phyloP scores from a whole-genome alignment of 2,888 invertebrate species.

The Dorcus parallelipipedus region DNA sequence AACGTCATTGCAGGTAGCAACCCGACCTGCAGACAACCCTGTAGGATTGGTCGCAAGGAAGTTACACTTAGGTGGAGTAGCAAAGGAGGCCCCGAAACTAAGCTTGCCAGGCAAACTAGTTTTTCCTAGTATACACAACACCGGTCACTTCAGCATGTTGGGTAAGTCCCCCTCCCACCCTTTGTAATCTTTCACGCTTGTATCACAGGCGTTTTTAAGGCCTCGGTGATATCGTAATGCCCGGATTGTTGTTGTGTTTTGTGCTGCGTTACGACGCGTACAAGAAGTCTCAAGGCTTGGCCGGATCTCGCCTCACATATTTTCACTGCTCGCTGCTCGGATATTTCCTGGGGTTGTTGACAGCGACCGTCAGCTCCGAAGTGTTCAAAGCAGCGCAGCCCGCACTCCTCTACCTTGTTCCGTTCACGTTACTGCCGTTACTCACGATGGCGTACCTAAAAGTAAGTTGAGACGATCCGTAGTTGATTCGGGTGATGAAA shows the following conservation, averaged over 20 bases:
- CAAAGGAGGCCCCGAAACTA: conserved; percentile 90
- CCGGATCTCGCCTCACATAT: conserved; percentile 70
- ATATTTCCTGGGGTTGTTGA: conserved; percentile 91
- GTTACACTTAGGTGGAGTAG: conserved; percentile 85
- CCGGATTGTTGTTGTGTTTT: conserved; percentile 91
- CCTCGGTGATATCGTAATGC: conserved; percentile 89
- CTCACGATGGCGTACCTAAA: conserved; percentile 97
- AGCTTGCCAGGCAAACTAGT: conserved; percentile 95
- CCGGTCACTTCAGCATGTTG: conserved; percentile 96
- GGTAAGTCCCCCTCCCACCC: conserved; percentile 38
- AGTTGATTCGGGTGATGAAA: background rate
- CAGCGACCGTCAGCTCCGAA: conserved; percentile 96
- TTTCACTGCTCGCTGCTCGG: conserved; percentile 98
- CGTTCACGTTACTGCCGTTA: conserved; percentile 93
- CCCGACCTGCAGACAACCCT: conserved; percentile 85
- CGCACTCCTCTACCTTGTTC: conserved; percentile 93
- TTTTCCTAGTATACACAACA: conserved; percentile 94
- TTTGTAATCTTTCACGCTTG: background rate
- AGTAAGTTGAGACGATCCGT: conserved; percentile 52
- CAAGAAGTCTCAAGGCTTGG: conserved; percentile 78
- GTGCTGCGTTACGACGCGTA: conserved; percentile 96
- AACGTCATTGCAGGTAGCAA: conserved; percentile 55
- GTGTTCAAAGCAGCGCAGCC: conserved; percentile 98
- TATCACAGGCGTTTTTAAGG: conserved; percentile 41
- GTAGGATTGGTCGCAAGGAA: conserved; percentile 92